phyloP scores from a whole-genome alignment of 2,888 invertebrate genomes.

The Andrena camellia region DNA sequence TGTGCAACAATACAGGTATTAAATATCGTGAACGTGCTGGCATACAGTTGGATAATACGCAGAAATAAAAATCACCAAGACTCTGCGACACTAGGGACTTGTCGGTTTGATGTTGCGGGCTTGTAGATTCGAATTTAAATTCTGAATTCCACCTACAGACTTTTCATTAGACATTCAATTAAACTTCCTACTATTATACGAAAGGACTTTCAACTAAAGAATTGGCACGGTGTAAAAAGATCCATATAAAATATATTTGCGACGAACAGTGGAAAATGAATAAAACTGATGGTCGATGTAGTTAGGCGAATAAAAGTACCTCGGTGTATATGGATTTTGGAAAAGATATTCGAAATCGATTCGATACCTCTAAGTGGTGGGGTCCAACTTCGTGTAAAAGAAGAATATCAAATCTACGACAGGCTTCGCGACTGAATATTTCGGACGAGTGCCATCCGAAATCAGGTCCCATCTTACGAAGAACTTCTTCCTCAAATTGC shows the following conservation, averaged over 20 bases:
- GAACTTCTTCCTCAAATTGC: constrained; percentile 12
- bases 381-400: constrained; percentile 36
- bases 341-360: neutral
- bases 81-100: constrained; percentile 24
- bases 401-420: constrained; percentile 36
- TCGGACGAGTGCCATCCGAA: constrained; percentile 5
- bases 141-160: neutral
- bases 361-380: neutral
- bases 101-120: neutral
- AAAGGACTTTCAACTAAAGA: no score
- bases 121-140: neutral
- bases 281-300: neutral
- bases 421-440: constrained; percentile 17
- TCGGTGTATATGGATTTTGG: neutral
- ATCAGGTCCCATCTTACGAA: neutral
- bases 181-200: no score
- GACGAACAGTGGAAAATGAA: neutral
- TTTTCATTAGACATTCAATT: no score
- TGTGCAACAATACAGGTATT: constrained; percentile 84
- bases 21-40: constrained; percentile 49
- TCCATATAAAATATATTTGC: no score
- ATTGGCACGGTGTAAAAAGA: no score
- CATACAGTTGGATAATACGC: neutral
- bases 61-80: neutral
- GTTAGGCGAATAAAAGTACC: neutral